Base-by-base conservation (phyloP, 1,140 invertebrate species). In the Rhynchophorus ferrugineus region DNA sequence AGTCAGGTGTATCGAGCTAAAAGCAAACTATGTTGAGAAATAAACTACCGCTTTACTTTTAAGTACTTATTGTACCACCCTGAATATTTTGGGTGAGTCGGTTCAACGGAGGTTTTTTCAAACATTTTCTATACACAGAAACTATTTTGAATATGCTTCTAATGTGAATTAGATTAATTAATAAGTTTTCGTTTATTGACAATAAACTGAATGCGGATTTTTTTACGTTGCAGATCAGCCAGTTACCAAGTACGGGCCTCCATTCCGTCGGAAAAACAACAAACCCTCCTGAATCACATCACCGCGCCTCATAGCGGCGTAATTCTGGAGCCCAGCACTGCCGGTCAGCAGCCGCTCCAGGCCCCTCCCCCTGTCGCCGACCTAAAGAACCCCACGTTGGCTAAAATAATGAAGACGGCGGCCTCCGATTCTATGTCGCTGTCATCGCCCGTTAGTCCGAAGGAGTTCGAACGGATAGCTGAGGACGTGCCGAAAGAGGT, bases 401-500 rank as follows among this genome's bases (percentile, higher is more conserved):
- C 68, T 6, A 72, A 72, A 57, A 57, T 67, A 36, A 55, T 72
- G n/a, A 66, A 73, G 41, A 64, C 73, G 11, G 71, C 73, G 73
- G 78, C 81, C 67, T 80, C 78, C 14, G n/a, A n/a, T n/a, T n/a
- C n/a, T n/a, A 76, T 79, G 67, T 80, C 78, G 0, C 62, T 79
- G 14, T 76, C 74, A 33, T 80, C 78, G 0, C 78, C 80, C 22
- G 56, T 65, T 19, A 66, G 63, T 57, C 67, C 64, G n/a, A 61
- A 61, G 51, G 68, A 63, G 20, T 67, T 69, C 42, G 62, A 65
- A 22, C 62, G 56, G 21, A 16, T 61, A 3, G 49, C 48, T 14
- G 63, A 58, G 20, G 48, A 59, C 16, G 51, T 66, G 29, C 64
- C 66, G 29, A 70, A 68, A 46, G 73, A 75, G 60, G 66, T 73